These are phyloP conservation scores for Pteromalus puparum DNA, from an alignment of 1,140 invertebrate species.

Conservation along the genomic window DNA sequence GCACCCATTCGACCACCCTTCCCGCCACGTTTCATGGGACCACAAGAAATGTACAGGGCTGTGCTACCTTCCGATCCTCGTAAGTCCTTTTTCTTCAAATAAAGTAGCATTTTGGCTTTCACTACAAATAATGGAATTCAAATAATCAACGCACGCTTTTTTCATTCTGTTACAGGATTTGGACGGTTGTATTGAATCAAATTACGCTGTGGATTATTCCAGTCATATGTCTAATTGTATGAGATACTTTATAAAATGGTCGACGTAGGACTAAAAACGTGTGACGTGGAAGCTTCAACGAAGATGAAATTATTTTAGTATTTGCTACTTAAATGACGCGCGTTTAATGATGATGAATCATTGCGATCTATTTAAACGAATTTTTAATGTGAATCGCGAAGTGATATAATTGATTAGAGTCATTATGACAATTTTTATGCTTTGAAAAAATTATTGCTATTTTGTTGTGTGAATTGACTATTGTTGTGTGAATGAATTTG, in stretches of 20 bases:
- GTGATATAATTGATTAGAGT: background rate
- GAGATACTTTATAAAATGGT: background rate
- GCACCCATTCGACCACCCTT: conserved; percentile 11
- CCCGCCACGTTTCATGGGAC: conserved; percentile 17
- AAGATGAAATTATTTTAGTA: background rate
- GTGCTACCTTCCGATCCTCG: conserved; percentile 19
- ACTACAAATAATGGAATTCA: background rate
- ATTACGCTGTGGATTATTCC: background rate
- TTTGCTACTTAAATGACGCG: background rate
- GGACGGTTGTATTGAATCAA: conserved; percentile 13
- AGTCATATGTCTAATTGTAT: background rate
- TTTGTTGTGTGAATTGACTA: too few species aligned
- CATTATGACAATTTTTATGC: background rate
- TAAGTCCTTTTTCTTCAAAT: background rate
- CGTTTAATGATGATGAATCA: background rate
- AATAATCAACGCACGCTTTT: background rate
- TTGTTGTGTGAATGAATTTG: background rate
- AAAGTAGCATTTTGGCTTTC: background rate
- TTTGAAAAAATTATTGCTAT: background rate
- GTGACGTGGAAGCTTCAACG: background rate
- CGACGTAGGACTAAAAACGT: background rate
- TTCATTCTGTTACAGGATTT: conserved; percentile 11
- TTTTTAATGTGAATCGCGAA: background rate
- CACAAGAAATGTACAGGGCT: conserved; percentile 22
- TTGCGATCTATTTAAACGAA: background rate